phyloP scores from a whole-genome alignment of 2,113 vertebrate genomes.

The Corythoichthys haematopterus region DNA sequence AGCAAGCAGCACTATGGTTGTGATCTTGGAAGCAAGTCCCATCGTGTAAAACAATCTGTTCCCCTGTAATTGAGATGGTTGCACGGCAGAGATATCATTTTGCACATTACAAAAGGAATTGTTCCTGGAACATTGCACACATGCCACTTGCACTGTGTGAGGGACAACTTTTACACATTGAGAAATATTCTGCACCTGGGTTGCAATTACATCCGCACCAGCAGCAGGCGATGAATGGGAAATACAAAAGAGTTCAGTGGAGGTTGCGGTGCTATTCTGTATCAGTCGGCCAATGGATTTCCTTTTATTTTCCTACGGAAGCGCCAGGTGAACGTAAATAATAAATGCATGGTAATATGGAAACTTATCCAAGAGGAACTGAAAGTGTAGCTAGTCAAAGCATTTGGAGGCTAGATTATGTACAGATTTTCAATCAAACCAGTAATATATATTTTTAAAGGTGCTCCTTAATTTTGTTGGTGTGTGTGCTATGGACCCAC shows the following conservation, averaged over 20 bases:
- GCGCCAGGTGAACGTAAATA: constrained; percentile 56
- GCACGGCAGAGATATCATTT: constrained; percentile 71
- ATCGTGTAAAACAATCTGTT: constrained; percentile 69
- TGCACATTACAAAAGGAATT: constrained; percentile 72
- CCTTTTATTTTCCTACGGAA: constrained; percentile 60
- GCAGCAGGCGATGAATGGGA: constrained; percentile 49
- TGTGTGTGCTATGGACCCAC: no score
- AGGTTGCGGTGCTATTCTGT: constrained; percentile 54
- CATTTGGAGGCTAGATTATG: constrained; percentile 22
- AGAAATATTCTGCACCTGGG: constrained; percentile 54
- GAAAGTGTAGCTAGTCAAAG: constrained; percentile 58
- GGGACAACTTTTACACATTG: constrained; percentile 54
- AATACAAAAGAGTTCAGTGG: constrained; percentile 51
- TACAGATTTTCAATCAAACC: constrained; percentile 52
- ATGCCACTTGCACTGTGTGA: constrained; percentile 19
- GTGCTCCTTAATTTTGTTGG: no score
- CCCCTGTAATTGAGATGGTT: constrained; percentile 69
- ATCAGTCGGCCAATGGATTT: constrained; percentile 49
- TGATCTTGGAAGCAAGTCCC: constrained; percentile 65
- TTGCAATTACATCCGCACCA: constrained; percentile 52
- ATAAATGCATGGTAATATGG: constrained; percentile 67
- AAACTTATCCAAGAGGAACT: constrained; percentile 63
- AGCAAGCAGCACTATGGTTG: constrained; percentile 32
- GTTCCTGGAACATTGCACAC: constrained; percentile 50
- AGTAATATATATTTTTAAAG: background rate